phyloP scores from a whole-genome alignment of 1,140 invertebrate species.

The Mycetomoellerius zeteki region DNA sequence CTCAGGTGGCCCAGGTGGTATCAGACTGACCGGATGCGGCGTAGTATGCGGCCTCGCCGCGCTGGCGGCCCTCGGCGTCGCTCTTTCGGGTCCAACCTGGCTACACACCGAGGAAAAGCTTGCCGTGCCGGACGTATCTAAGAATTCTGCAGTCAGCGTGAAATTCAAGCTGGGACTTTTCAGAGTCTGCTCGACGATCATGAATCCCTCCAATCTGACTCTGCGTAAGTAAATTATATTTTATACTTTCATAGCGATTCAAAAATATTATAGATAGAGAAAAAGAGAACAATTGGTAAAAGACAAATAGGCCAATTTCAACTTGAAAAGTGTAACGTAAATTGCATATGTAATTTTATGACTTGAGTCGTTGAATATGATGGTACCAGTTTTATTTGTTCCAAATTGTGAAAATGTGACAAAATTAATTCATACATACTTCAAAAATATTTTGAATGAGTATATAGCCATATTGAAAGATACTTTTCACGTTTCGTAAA shows the following conservation, averaged over 20 bases:
- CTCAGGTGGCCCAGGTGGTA: conserved; percentile 80
- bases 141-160: conserved; percentile 80
- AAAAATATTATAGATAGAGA: neutral
- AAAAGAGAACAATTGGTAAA: neutral
- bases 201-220: conserved; percentile 83
- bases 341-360: no score
- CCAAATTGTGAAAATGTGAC: no score
- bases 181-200: conserved; percentile 83
- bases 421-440: no score
- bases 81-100: conserved; percentile 84
- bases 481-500: no score
- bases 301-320: no score
- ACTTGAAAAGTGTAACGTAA: no score
- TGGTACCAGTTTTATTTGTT: no score
- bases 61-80: conserved; percentile 83
- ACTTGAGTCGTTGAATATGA: no score
- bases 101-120: conserved; percentile 85
- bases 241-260: neutral
- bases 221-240: conserved; percentile 84
- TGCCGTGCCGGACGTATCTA: conserved; percentile 76
- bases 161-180: conserved; percentile 85
- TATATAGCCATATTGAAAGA: no score
- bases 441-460: no score
- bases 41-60: conserved; percentile 85
- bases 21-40: conserved; percentile 84